Evolutionary conservation across 2,888 invertebrate species (phyloP).

Genomic region (Oscheius sp.): DNA sequence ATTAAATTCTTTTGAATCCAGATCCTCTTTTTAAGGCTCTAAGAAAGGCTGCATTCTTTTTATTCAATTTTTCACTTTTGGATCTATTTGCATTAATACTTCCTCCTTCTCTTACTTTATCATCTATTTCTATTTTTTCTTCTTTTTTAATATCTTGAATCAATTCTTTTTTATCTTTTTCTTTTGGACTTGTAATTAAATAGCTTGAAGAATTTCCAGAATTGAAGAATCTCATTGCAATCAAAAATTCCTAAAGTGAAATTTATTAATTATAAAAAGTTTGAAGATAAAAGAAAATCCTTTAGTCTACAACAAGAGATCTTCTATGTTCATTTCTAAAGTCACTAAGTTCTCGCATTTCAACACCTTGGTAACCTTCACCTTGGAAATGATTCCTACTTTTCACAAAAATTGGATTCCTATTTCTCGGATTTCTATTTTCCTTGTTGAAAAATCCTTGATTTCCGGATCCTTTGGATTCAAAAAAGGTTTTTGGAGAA

Average conservation of each 20-base stretch:
- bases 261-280: conserved; percentile 14
- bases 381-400: not conserved
- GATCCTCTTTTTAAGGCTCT: too few relatives aligned
- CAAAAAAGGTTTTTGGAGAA: too few relatives aligned
- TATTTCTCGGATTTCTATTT: too few relatives aligned
- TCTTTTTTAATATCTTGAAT: conserved; percentile 1
- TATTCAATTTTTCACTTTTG: conserved; percentile 4
- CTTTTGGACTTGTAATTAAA: conserved; percentile 34
- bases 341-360: not conserved
- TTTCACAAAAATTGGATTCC: too few relatives aligned
- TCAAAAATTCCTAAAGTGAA: not conserved
- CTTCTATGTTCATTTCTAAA: too few relatives aligned
- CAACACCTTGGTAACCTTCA: not conserved
- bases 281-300: not conserved
- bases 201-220: conserved; percentile 29
- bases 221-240: conserved; percentile 13
- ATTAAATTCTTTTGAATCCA: too few relatives aligned
- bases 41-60: too few relatives aligned
- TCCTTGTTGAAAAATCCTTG: too few relatives aligned
- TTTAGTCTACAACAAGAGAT: conserved; percentile 9
- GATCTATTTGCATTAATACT: conserved; percentile 19
- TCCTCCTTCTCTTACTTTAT: too few relatives aligned
- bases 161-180: conserved; percentile 36
- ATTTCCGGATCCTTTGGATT: not conserved
- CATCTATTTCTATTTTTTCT: conserved; percentile 26